Evolutionary conservation across 2,797 vertebrate genomes (phyloP), one percentile per base, ranked within the genome.

Genomic region (Brachyrhaphis roseni): DNA sequence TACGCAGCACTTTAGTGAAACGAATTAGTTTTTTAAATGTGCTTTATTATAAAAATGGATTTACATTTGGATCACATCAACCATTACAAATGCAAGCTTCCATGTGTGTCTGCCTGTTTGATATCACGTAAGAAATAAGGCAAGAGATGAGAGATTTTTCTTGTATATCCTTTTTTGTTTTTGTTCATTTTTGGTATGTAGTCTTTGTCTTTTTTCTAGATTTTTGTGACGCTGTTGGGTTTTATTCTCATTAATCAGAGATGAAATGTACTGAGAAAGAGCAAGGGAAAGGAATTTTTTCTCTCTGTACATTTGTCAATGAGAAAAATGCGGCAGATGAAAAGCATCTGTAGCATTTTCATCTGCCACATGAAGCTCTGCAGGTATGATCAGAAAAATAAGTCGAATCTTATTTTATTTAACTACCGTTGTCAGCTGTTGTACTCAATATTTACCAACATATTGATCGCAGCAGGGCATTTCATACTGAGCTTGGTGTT

Each of bases 401-500:
- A 64, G n/a, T 62, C 8, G 16, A 53, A 18, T 66, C 47, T 80
- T 7, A 64, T 0, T 49, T 39, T 80, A 13, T 8, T 55, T 62
- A 7, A 55, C 64, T 41, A 26, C 64, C 46, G 15, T 53, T 26
- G 62, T 78, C 36, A 43, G 53, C 39, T 72, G 1, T 71, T 36
- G 46, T 74, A 46, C 36, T 62, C 26, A 31, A 80, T 84, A 72
- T 91, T 92, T 87, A 76, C 79, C 72, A n/a, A 84, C 72, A 78
- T 20, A 64, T 87, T 68, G 66, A 82, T 90, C 75, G 82, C 16
- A 47, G 74, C 55, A 28, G 51, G 46, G 71, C 70, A 78, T 86
- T 82, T 82, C 75, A n/a, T 43, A 78, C 79, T 76, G 72, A 78
- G 82, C 77, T 84, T 70, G 81, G 86, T 88, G 84, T 83, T 82